Evolutionary conservation across 1,140 invertebrate species (phyloP), one percentile per base, ranked within the genome.

Genomic region (Drosophila repletoides): DNA sequence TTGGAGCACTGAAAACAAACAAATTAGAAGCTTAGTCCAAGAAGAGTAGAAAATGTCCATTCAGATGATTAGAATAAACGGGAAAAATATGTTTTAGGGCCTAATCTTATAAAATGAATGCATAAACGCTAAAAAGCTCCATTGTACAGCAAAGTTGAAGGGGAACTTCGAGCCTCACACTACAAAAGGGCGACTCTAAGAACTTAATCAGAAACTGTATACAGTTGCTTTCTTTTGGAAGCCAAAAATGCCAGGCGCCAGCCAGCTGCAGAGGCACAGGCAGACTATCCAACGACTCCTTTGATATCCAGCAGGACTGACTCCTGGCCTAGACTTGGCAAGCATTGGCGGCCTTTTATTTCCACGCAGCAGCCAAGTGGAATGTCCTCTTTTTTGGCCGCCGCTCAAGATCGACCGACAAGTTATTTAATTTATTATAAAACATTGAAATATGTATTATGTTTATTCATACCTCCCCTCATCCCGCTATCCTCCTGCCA

Each of bases 381-480:
- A 43, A 58, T 64, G 65, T 46, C 53, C 49, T 49, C 40, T 53
- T 55, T 10, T 45, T 65, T 61, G 72, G 34, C 52, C 41, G 17
- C 56, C 5, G 7, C 40, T 58, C 41, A 46, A 68, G 63, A 81
- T 81, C 76, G 68, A 65, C 70, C 61, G 60, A 66, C 65, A 76
- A 76, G 77, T 73, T 84, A 77, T 84, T 84, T 84, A 84, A 84
- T 84, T 84, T 84, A 83, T 81, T 84, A 84, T 74, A 83, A 83
- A 84, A 74, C 79, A 84, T 83, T 84, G 79, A 76, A 77, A 84
- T 83, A 83, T 83, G 65, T 83, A 73, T 83, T 73, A 76, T 83
- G 77, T 83, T 76, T 83, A 64, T 83, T 73, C 65, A 73, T 69
- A 58, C 60, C 26, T 41, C 29, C 19, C 36, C 7, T 31, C n/a